Percentiles rank a stretch among this genome's conserved stretches.
Evolutionary conservation across 2,797 vertebrate species (phyloP).

Genomic region (Takifugu ocellatus): DNA sequence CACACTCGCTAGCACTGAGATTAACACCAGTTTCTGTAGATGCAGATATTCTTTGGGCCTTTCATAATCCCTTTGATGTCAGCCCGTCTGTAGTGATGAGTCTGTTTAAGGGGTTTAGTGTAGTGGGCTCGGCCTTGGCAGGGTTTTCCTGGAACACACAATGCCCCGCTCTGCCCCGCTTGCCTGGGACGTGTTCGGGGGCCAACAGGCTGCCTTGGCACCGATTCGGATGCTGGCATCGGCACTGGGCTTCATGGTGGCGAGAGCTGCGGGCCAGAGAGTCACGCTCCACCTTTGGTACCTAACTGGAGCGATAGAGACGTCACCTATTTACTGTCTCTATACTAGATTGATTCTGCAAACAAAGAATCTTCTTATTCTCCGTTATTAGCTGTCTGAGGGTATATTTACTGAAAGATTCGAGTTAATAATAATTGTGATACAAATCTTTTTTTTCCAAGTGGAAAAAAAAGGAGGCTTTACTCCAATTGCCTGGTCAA

Average conservation of each 20-base stretch:
- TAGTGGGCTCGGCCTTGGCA: constrained; percentile 43
- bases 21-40: constrained; percentile 46
- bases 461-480: too few species aligned
- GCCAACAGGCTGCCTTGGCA: constrained; percentile 49
- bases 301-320: constrained; percentile 57
- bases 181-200: constrained; percentile 38
- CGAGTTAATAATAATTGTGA: too few species aligned
- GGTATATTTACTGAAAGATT: too few species aligned
- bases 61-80: constrained; percentile 70
- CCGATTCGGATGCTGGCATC: constrained; percentile 39
- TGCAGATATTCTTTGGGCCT: constrained; percentile 39
- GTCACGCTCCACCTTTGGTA: constrained; percentile 61
- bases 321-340: neutral
- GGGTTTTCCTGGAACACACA: constrained; percentile 54
- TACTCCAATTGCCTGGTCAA: too few species aligned
- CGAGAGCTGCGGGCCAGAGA: constrained; percentile 57
- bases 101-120: constrained; percentile 68
- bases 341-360: neutral
- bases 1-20: constrained; percentile 38
- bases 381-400: too few species aligned
- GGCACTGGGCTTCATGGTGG: constrained; percentile 46
- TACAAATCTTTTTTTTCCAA: too few species aligned
- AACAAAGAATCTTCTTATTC: too few species aligned
- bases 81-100: constrained; percentile 60
- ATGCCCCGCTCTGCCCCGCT: constrained; percentile 55